Conservation (phyloP, 2,113 vertebrate species). For the Spheniscus mendiculus region DNA sequence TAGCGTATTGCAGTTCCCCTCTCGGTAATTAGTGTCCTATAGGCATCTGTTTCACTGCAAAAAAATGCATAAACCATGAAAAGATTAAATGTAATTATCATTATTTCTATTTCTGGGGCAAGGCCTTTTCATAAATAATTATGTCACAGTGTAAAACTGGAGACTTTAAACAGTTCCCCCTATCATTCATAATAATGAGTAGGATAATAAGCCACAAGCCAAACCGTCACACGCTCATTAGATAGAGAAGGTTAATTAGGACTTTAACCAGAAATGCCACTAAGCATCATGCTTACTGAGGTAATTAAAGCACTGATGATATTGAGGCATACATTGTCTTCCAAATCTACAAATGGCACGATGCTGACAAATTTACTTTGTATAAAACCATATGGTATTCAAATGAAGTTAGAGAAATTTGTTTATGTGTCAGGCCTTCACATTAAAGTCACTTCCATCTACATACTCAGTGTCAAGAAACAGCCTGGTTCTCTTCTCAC, state of each 20-base stretch:
- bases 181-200: constrained; percentile 72
- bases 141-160: constrained; percentile 54
- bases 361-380: not conserved
- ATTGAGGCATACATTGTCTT: not conserved
- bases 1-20: not conserved
- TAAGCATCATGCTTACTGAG: constrained; percentile 37
- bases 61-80: constrained; percentile 46
- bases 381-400: not conserved
- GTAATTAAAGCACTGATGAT: constrained; percentile 21
- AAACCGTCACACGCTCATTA: constrained; percentile 65
- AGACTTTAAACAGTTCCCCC: constrained; percentile 46
- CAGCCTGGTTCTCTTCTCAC: not conserved
- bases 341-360: not conserved
- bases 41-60: constrained; percentile 56
- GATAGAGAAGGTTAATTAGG: constrained; percentile 68
- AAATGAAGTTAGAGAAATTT: not conserved
- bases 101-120: constrained; percentile 74
- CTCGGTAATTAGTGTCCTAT: constrained; percentile 48
- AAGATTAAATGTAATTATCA: constrained; percentile 75
- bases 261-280: constrained; percentile 67
- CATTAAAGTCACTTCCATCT: not conserved
- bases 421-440: not conserved
- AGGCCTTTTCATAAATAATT: constrained; percentile 78
- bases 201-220: constrained; percentile 65
- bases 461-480: not conserved